Base-by-base conservation (phyloP, 2,888 invertebrate genomes). In the Mechanitis messenoides region DNA sequence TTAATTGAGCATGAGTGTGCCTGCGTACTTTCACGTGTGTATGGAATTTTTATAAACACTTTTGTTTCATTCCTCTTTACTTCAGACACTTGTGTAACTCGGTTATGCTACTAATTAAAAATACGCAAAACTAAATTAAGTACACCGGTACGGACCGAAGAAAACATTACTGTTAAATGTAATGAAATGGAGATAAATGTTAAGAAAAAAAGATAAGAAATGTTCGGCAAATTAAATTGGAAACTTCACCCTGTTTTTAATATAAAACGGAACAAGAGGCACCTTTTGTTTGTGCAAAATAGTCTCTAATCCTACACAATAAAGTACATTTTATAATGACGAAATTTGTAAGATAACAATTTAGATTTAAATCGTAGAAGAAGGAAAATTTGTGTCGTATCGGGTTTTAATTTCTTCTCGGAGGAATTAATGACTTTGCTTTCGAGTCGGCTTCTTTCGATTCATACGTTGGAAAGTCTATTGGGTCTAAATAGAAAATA, bases 171-270 rank as follows among this genome's bases (percentile, higher is more conserved):
- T 79, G 78, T 79, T 74, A 72, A 81, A 83, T 82, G 83, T 86
- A 85, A 87, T 85, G 85, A 85, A 87, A 84, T 78, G 77, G 77
- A 82, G 84, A 86, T 87, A 86, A 88, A 86, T 81, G 82, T 80
- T 75, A 77, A 78, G 70, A 83, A 84, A 85, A 42, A 83, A 83
- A 81, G 81, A 85, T 84, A 83, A 81, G 79, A 74, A 84, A 78
- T 84, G 83, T 84, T 82, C 81, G 80, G 84, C 87, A 86, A 87
- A 88, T 87, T 86, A 87, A 87, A 88, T 86, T 84, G 85, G 81
- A 84, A 85, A 83, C 79, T 82, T 80, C 77, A 72, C 76, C 78
- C 74, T 70, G 70, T 64, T 69, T 64, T 62, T 58, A 35, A 45
- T 20, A 42, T 12, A 58, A 68, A 73, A 71, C 54, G 71, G 61